Evolutionary conservation across 2,888 invertebrate genomes (phyloP), one percentile per base, ranked within the genome.

Genomic region (Fissipunctia ypsillon): DNA sequence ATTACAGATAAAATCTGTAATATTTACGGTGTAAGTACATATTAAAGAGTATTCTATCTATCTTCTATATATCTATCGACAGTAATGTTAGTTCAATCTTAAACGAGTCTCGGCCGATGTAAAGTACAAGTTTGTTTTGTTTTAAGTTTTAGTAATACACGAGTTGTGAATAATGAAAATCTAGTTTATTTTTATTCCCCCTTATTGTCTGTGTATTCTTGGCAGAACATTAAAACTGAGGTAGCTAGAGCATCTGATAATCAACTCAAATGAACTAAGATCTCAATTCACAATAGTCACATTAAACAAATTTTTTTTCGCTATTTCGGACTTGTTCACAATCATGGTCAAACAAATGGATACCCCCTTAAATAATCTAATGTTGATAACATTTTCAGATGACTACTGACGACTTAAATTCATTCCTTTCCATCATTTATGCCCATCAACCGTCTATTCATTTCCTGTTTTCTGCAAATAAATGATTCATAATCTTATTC

Each of bases 101-200:
- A 60, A 77, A 66, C 69, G 63, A 64, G 43, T 74, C 64, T 74
- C 70, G 68, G 67, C 61, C 54, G 64, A 69, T 77, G 75, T 76
- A 69, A 84, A 87, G 86, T 87, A 88, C 87, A 88, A 87, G 76
- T 78, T 86, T 85, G 82, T 88, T 84, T 84, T 86, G 76, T 85
- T 81, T 72, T 86, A 86, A 85, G 84, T 81, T 87, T 82, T 84
- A 88, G 77, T 73, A 88, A 84, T 89, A 89, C 28, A 86, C 75
- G 50, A 84, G 80, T 86, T 83, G 84, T 73, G 45, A 80, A 83
- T 64, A 80, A 82, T 50, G 25, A 63, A 41, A 25, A 57, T 28
- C 45, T 54, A 65, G 69, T 78, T 81, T 87, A 41, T 68, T 85
- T 88, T 84, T 57, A 65, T 50, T 59, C 52, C 35, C 63, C 61